Evolutionary conservation across 2,113 vertebrate genomes (phyloP).

Genomic region (Anhinga anhinga): DNA sequence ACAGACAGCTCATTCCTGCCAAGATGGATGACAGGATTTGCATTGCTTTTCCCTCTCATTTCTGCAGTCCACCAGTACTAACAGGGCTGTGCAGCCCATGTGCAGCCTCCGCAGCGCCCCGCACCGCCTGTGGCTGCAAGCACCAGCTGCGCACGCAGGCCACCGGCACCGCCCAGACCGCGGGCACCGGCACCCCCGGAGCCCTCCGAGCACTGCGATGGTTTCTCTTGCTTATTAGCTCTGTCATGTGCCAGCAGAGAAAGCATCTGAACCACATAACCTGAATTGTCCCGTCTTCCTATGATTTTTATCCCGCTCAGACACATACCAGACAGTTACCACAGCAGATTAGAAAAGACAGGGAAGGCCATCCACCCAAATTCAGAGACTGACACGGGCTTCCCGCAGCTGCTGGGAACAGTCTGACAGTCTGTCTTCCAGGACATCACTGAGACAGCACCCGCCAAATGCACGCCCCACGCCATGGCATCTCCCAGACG

Average conservation of each 20-base stretch:
- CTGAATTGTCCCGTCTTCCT: not conserved
- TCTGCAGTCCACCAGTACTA: not conserved
- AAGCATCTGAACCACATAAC: not conserved
- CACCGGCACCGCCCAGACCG: fast-evolving
- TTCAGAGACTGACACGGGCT: not conserved
- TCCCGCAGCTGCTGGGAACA: not conserved
- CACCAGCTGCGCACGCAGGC: fast-evolving
- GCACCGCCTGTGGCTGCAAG: fast-evolving
- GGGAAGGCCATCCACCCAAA: not conserved
- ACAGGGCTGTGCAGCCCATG: fast-evolving
- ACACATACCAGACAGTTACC: not conserved
- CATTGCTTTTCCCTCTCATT: not conserved
- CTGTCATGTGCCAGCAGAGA: not conserved
- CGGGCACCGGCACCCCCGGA: fast-evolving
- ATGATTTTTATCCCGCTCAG: not conserved
- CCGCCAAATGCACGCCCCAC: fast-evolving
- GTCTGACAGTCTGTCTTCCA: not conserved
- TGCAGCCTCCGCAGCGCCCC: not conserved
- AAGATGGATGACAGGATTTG: too few species aligned
- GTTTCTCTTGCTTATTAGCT: fast-evolving
- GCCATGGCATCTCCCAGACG: fast-evolving
- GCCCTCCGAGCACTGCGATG: fast-evolving
- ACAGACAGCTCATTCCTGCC: not conserved
- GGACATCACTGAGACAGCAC: fast-evolving
- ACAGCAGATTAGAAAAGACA: not conserved